Base-by-base conservation (phyloP, 2,888 invertebrate species). In the Caprella mutica region DNA sequence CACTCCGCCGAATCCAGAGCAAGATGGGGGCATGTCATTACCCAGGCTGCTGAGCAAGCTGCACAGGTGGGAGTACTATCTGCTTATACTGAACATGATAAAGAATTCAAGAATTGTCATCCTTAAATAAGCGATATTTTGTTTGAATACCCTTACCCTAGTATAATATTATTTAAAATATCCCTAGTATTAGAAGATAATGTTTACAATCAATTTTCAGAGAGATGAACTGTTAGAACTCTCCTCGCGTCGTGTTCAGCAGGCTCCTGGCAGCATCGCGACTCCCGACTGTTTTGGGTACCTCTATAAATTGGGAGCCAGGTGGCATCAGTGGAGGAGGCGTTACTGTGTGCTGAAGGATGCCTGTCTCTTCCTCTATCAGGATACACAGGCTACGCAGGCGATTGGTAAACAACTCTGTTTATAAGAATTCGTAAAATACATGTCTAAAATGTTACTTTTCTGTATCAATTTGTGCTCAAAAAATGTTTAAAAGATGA, bases 261-360 rank as follows among this genome's bases (percentile, higher is more conserved):
- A 59, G 29, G 57, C 59, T 9, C 59, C 65, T 12, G 55, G 55
- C 5, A 42, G 51, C 44, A 57, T 63, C 56, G 24, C 54, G 8
- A 23, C 56, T 38, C 46, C 92, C 0, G 93, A 94, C 71, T 94
- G 93, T 74, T 86, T 86, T 70, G 94, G 94, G n/a, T 87, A 86
- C 73, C 79, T 94, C 58, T 82, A 84, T 75, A 92, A 92, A 74
- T 78, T 92, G 65, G 74, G 74, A 33, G 69, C 72, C 50, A 66
- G 88, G 78, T 85, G 86, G 70, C 76, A 76, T 67, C 84, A 86
- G 21, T 94, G 93, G 92, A 85, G 85, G 61, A 83, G 86, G 69
- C 80, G 91, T 53, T 94, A 91, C 76, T 93, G 92, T 76, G 87
- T 96, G 33, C 79, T 94, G 44, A 94, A 93, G 73, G 92, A 93